Evolutionary conservation across 2,888 invertebrate species (phyloP), one percentile per base, ranked within the genome.

Genomic region (Eupithecia centaureata): DNA sequence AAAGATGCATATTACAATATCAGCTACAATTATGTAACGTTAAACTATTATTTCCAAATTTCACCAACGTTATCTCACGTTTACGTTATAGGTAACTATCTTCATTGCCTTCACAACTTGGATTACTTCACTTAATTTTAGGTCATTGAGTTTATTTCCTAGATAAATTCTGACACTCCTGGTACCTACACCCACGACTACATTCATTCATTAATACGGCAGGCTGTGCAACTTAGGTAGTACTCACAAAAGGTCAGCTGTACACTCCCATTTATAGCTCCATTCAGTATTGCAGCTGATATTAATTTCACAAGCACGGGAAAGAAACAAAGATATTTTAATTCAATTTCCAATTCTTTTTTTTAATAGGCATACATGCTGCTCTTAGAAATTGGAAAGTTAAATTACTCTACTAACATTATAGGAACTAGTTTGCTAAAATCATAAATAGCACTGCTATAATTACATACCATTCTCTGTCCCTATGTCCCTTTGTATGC

Each of bases 71-170:
- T 62, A 65, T 30, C 52, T 52, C 35, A 54, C 62, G 42, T 68
- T 65, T 28, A 61, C 32, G 58, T 54, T 54, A 54, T 54, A n/a
- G n/a, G n/a, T 51, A 42, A 63, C 32, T 65, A 35, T 60, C 42
- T 32, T 52, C 52, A 63, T 66, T 69, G 27, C 51, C 56, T 60
- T 28, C 64, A 32, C 27, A 56, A 58, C 60, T 63, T 22, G 52
- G 30, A 51, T 69, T 69, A 69, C 69, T 63, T 61, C 61, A 70
- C 51, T 38, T 68, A 38, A 58, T 27, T 52, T 70, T 38, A 66
- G 51, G 30, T 63, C 70, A 70, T 70, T 70, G 61, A 66, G 60
- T 60, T 61, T 65, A 63, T 69, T 63, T 69, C 69, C 65, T 69
- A 66, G 66, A 65, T 70, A 61, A 70, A 52, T 66, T 70, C 63